Percentiles rank a stretch among this genome's conserved stretches.
These are phyloP conservation scores for Glareola pratincola DNA, from an alignment of 2,113 vertebrate genomes.

Conservation along the genomic window DNA sequence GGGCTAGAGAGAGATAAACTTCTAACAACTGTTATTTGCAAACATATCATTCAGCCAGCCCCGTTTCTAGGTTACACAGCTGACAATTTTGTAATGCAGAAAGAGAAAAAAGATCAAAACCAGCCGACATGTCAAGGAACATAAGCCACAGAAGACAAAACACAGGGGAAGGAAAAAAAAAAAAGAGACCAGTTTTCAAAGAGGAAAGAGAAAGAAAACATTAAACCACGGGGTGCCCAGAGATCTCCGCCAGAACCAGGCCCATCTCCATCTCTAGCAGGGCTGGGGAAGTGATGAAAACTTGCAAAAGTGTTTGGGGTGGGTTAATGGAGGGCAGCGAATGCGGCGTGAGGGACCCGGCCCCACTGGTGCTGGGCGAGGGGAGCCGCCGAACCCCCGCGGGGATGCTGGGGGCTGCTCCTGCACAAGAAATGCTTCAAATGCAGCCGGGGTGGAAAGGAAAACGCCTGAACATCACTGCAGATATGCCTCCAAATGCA, in stretches of 20 bases:
- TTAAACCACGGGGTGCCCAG: constrained; percentile 4
- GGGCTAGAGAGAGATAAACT: constrained; percentile 17
- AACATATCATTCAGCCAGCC: constrained; percentile 47
- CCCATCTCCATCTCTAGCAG: neutral
- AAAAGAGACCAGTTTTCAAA: neutral
- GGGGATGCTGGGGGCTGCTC: neutral
- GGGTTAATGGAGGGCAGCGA: neutral
- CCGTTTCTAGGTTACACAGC: constrained; percentile 59
- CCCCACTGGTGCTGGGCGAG: neutral
- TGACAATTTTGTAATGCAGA: constrained; percentile 59
- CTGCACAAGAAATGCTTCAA: neutral
- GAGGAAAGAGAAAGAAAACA: constrained; percentile 36
- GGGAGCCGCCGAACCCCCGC: neutral
- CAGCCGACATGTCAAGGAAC: constrained; percentile 62
- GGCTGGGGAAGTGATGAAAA: neutral
- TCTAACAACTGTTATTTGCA: constrained; percentile 60
- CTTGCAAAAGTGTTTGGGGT: neutral
- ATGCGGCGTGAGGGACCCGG: accelerated
- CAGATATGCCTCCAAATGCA: neutral
- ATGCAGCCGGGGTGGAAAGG: neutral
- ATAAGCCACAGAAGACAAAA: constrained; percentile 64
- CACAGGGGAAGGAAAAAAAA: neutral
- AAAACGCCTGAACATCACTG: neutral
- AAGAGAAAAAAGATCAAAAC: constrained; percentile 67
- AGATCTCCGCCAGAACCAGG: neutral